Evolutionary conservation across 1,140 invertebrate genomes (phyloP).

Genomic region (Drosophila repleta): DNA sequence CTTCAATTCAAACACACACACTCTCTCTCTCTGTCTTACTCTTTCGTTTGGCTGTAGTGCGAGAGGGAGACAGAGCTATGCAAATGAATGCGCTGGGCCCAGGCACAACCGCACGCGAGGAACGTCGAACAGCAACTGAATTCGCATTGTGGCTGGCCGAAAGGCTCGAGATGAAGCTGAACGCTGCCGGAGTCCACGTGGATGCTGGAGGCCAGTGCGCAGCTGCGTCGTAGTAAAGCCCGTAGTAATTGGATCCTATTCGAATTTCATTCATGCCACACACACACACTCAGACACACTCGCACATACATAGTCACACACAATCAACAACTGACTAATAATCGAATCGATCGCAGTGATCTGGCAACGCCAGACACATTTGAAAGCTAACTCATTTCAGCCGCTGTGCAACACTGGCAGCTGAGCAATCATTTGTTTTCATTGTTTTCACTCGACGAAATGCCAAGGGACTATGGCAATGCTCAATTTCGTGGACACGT

Average conservation of each 20-base stretch:
- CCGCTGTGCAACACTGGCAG: not conserved
- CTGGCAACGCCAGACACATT: conserved; percentile 27
- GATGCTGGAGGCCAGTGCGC: conserved; percentile 67
- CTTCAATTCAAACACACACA: conserved; percentile 9
- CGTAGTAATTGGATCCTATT: conserved; percentile 76
- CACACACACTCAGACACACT: not conserved
- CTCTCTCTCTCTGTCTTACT: conserved; percentile 39
- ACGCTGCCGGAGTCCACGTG: conserved; percentile 32
- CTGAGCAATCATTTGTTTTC: not conserved
- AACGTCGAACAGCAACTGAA: conserved; percentile 82
- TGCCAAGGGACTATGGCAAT: conserved; percentile 1
- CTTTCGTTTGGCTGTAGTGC: conserved; percentile 20
- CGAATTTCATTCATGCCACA: conserved; percentile 60
- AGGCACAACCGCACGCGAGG: conserved; percentile 78
- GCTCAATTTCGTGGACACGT: conserved; percentile 20
- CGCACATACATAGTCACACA: not conserved
- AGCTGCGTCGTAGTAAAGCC: conserved; percentile 65
- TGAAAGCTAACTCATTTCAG: not conserved
- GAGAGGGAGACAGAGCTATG: conserved; percentile 11
- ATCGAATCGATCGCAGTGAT: conserved; percentile 2
- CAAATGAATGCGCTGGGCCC: conserved; percentile 37
- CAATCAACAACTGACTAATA: not conserved
- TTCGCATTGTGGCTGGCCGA: conserved; percentile 73
- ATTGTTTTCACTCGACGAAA: conserved; percentile 1
- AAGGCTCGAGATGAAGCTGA: conserved; percentile 46